These are phyloP conservation scores for Diplodus puntazzo DNA, from an alignment of 2,797 vertebrate species.

Conservation along the genomic window DNA sequence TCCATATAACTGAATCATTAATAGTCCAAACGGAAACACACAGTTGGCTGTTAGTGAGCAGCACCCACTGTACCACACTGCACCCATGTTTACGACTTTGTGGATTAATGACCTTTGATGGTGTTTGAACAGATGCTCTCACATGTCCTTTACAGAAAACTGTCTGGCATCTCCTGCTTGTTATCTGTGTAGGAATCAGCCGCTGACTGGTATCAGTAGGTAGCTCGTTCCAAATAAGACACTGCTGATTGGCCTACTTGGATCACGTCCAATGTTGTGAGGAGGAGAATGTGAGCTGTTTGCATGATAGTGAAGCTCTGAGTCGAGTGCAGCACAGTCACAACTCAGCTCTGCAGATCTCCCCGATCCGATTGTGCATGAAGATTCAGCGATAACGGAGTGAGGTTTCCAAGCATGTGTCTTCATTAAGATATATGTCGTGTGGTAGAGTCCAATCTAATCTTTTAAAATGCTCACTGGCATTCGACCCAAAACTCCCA, in stretches of 20 bases:
- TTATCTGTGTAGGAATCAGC: slow-evolving; percentile 55
- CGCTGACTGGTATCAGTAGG: slow-evolving; percentile 60
- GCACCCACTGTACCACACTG: neutral
- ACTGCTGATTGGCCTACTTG: slow-evolving; percentile 81
- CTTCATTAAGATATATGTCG: neutral
- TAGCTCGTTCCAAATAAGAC: slow-evolving; percentile 67
- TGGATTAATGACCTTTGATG: slow-evolving; percentile 41
- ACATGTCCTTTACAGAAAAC: slow-evolving; percentile 41
- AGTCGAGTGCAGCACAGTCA: slow-evolving; percentile 28
- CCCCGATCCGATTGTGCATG: neutral
- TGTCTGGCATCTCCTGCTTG: slow-evolving; percentile 33
- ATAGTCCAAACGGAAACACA: slow-evolving; percentile 12
- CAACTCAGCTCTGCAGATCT: neutral
- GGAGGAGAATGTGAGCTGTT: slow-evolving; percentile 66
- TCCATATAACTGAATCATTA: slow-evolving; percentile 7
- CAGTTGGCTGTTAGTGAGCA: slow-evolving; percentile 2
- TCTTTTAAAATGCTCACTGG: slow-evolving; percentile 1
- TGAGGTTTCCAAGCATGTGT: neutral
- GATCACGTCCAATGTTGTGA: slow-evolving; percentile 73
- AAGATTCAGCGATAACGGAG: neutral
- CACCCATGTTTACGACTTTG: slow-evolving; percentile 18
- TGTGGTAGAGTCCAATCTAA: neutral
- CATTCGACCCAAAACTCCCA: neutral
- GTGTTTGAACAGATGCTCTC: slow-evolving; percentile 40
- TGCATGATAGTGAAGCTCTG: slow-evolving; percentile 62